Conservation (phyloP, 2,797 vertebrate species). For the Acrossocheilus wenchowensis region DNA sequence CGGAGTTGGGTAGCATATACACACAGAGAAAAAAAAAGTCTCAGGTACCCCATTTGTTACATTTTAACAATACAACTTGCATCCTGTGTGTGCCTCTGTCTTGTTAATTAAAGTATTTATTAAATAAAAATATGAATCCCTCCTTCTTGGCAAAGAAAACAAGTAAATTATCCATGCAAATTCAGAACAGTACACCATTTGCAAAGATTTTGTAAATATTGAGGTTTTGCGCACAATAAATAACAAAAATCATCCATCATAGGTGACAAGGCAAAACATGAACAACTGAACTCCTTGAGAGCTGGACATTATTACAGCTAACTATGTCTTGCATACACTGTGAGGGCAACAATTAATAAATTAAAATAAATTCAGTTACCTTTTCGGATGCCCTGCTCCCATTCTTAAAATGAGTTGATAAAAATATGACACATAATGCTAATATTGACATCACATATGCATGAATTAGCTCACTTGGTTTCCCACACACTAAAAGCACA, state of each 20-base stretch:
- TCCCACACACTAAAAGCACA: slow-evolving; percentile 55
- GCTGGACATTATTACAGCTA: slow-evolving; percentile 32
- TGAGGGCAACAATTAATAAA: slow-evolving; percentile 12
- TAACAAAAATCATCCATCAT: slow-evolving; percentile 18
- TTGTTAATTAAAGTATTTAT: not conserved
- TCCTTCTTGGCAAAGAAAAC: slow-evolving; percentile 25
- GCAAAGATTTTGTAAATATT: slow-evolving; percentile 12
- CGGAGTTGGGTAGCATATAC: slow-evolving; percentile 8
- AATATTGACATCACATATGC: slow-evolving; percentile 54
- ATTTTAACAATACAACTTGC: not conserved
- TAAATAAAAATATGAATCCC: not conserved
- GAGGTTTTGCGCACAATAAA: slow-evolving; percentile 26
- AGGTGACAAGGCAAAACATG: not conserved
- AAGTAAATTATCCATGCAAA: slow-evolving; percentile 11
- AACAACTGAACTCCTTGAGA: slow-evolving; percentile 2
- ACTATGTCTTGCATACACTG: slow-evolving; percentile 3
- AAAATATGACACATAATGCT: slow-evolving; percentile 55
- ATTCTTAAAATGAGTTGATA: slow-evolving; percentile 25
- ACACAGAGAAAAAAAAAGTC: not conserved
- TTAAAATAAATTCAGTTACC: slow-evolving; percentile 38
- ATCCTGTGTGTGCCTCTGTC: not conserved
- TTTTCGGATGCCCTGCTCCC: slow-evolving; percentile 13
- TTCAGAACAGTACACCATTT: not conserved
- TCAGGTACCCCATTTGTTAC: not conserved
- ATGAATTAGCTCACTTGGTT: slow-evolving; percentile 61